These are phyloP conservation scores for Ceratitis capitata DNA, from an alignment of 1,140 invertebrate genomes.

Conservation along the genomic window DNA sequence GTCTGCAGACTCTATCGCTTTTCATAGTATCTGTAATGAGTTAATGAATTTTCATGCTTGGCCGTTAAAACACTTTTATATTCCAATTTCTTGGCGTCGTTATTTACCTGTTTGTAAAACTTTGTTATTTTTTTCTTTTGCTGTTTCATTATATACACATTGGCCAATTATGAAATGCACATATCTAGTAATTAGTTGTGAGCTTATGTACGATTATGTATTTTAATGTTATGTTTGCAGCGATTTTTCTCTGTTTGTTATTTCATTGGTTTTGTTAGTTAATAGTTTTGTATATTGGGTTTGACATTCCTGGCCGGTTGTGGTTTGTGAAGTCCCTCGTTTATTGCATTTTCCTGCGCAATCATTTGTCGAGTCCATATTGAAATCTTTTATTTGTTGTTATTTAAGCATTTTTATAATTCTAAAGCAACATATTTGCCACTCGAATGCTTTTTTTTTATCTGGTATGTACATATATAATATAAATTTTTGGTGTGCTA, in stretches of 20 bases:
- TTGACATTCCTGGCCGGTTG: neutral
- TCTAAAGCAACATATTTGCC: neutral
- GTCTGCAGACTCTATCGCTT: neutral
- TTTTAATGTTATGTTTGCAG: slow-evolving; percentile 50
- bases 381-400: too few species aligned
- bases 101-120: neutral
- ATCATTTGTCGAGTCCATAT: too few species aligned
- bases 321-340: too few species aligned
- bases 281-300: neutral
- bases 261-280: neutral
- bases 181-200: slow-evolving; percentile 47
- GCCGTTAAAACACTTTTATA: neutral
- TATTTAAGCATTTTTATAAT: neutral
- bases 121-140: slow-evolving; percentile 35
- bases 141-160: slow-evolving; percentile 3
- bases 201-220: slow-evolving; percentile 60
- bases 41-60: neutral
- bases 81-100: neutral
- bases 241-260: slow-evolving; percentile 43
- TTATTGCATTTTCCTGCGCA: too few species aligned
- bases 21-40: slow-evolving; percentile 3
- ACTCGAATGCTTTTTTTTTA: neutral
- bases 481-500: too few species aligned
- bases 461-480: neutral
- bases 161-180: slow-evolving; percentile 49